Conservation (phyloP, 2,888 invertebrate species). For the Lamellibrachia columna region DNA sequence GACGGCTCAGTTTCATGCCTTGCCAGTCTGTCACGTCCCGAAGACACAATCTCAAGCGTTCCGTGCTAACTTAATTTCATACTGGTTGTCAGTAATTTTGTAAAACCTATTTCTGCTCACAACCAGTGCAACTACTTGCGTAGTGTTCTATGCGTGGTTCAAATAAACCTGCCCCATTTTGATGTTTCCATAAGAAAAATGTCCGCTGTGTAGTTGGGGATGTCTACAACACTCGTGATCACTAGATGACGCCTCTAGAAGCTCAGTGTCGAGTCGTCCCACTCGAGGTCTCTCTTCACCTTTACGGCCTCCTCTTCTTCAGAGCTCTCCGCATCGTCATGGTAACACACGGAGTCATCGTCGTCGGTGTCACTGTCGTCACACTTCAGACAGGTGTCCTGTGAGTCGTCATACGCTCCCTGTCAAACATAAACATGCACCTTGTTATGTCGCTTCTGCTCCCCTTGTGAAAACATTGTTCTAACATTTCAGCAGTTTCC, state of each 20-base stretch:
- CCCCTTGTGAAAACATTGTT: background rate
- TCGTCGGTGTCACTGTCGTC: constrained; percentile 57
- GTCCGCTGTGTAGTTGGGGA: background rate
- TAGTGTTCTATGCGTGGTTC: background rate
- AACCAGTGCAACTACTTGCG: background rate
- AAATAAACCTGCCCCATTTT: background rate
- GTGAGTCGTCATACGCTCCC: background rate
- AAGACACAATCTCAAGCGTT: background rate
- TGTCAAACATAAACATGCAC: background rate
- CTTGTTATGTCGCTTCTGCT: background rate
- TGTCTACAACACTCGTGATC: background rate
- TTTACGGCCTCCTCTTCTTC: constrained; percentile 62
- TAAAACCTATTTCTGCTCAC: background rate
- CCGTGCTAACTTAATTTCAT: background rate
- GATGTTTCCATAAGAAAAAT: constrained; percentile 1
- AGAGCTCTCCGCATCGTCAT: constrained; percentile 63
- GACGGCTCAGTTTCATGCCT: background rate
- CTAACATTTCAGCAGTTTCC: background rate
- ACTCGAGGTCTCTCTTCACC: constrained; percentile 19
- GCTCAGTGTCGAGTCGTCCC: constrained; percentile 22
- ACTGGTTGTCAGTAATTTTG: background rate
- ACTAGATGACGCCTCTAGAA: constrained; percentile 17
- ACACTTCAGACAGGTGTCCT: background rate
- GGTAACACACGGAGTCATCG: constrained; percentile 61
- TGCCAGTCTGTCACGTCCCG: too few species aligned